Percentiles rank a stretch among this genome's conserved stretches.
These are phyloP conservation scores for Litoditis marina DNA, from an alignment of 2,888 invertebrate species.

Conservation along the genomic window DNA sequence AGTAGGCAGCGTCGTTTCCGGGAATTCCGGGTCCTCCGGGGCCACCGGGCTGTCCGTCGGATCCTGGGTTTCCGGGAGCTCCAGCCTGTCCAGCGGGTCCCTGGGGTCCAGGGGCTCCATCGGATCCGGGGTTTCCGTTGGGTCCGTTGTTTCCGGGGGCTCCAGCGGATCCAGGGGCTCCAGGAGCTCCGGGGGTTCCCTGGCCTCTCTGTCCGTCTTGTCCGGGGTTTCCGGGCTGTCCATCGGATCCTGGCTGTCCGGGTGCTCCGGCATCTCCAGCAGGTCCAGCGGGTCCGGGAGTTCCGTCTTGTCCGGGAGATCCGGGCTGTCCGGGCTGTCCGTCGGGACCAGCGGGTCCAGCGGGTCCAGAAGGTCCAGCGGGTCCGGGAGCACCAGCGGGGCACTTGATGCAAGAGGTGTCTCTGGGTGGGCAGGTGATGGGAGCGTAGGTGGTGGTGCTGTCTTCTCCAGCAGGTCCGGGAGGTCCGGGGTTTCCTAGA, in stretches of 20 bases:
- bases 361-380: slow-evolving; percentile 48
- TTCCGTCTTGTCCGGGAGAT: slow-evolving; percentile 46
- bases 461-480: slow-evolving; percentile 49
- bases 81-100: slow-evolving; percentile 51
- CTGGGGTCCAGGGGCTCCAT: slow-evolving; percentile 39
- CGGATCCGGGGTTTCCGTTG: slow-evolving; percentile 29
- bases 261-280: slow-evolving; percentile 41
- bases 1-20: no score
- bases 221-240: slow-evolving; percentile 37
- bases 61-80: slow-evolving; percentile 45
- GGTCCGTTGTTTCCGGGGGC: slow-evolving; percentile 45
- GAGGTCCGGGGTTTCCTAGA: slow-evolving; percentile 46
- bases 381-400: slow-evolving; percentile 52
- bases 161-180: slow-evolving; percentile 43
- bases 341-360: slow-evolving; percentile 47
- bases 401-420: slow-evolving; percentile 51
- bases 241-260: slow-evolving; percentile 27
- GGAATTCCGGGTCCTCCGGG: no score
- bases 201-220: slow-evolving; percentile 15
- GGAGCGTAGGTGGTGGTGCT: slow-evolving; percentile 43
- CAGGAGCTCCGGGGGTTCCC: slow-evolving; percentile 41
- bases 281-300: slow-evolving; percentile 43
- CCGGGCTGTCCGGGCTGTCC: slow-evolving; percentile 43
- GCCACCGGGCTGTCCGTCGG: slow-evolving; percentile 34
- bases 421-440: slow-evolving; percentile 41